Base-by-base conservation (phyloP, 2,797 vertebrate species). In the Diceros bicornis region DNA sequence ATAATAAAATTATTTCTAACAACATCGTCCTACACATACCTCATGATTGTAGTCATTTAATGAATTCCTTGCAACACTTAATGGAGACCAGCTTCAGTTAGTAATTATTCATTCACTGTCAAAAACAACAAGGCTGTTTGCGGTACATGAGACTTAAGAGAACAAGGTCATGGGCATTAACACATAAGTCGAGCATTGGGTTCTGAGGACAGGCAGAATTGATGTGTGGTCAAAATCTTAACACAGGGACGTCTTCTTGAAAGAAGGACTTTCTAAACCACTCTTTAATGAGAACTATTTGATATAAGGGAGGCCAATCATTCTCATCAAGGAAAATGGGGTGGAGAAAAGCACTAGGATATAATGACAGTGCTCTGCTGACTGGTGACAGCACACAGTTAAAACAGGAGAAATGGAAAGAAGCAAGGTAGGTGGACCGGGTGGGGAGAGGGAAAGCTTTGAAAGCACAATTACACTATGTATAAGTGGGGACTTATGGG, bases 1-100 rank as follows among this genome's bases (percentile, higher is more conserved):
- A 44, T 82, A 89, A 64, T 84, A 88, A 89, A 85, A 41, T 59
- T 29, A 62, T 57, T 91, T 89, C n/a, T 64, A 69, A 75, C 52
- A 84, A 11, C 18, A n/a, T 37, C 41, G 7, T 93, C 52, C 94
- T 81, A 32, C 27, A 72, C 17, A 20, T 10, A 13, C 37, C 17
- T 59, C 18, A 72, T 88, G 29, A 86, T 18, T 29, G 5, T 2
- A 41, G 29, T 57, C 29, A 81, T 62, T 86, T 64, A 50, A 90
- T 25, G 14, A 72, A 83, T 57, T 91, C 9, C 52, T 89, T 52
- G 4, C 50, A 91, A 78, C 23, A 21, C 23, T 11, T 47, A 78
- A 64, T 52, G 85, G 61, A 81, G 41, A 52, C 23, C 12, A 34
- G 25, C 32, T 64, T 81, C 11, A 21, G 37, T 23, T 47, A 88